Evolutionary conservation across 2,113 vertebrate genomes (phyloP), one percentile per base, ranked within the genome.

Genomic region (Scolopax mira): DNA sequence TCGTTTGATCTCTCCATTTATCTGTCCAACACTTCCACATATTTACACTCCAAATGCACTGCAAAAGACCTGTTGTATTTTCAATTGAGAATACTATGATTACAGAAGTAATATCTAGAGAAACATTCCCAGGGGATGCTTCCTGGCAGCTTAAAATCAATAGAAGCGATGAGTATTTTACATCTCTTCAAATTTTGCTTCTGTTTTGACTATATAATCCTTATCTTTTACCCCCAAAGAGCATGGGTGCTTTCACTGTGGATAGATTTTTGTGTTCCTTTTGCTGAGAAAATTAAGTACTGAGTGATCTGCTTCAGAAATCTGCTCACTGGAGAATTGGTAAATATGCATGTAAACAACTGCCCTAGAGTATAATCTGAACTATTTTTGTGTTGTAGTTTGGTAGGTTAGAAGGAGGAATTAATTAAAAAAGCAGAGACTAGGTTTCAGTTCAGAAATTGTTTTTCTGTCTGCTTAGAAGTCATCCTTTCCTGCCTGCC

Each of bases 321-420:
- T 60, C 39, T 89, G 27, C 44, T 94, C 91, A 75, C 80, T 65
- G 84, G 93, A 94, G 89, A 89, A 51, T 17, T 79, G 73, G 41
- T 93, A 92, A 95, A 92, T 89, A 94, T 75, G 70, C 61, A 69
- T 85, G 79, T 85, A 92, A 96, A 94, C 73, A 96, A 85, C 84
- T 72, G 61, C 93, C 84, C 84, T 67, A 64, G 65, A 92, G 89
- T 81, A 87, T 78, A 85, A 90, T 85, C 48, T 89, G 73, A 95
- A 66, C 54, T 90, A 79, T 93, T 94, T 96, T 91, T 28, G 4
- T 87, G 37, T 42, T 79, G 46, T 17, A 49, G 52, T 70, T 87
- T 88, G 49, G 17, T 88, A 73, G 49, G 41, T 91, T 95, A 66
- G 81, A 82, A 65, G 69, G 84, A 94, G 28, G 66, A 94, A 85